Conservation (phyloP, 1,140 invertebrate species). For the Octopus bimaculoides region DNA sequence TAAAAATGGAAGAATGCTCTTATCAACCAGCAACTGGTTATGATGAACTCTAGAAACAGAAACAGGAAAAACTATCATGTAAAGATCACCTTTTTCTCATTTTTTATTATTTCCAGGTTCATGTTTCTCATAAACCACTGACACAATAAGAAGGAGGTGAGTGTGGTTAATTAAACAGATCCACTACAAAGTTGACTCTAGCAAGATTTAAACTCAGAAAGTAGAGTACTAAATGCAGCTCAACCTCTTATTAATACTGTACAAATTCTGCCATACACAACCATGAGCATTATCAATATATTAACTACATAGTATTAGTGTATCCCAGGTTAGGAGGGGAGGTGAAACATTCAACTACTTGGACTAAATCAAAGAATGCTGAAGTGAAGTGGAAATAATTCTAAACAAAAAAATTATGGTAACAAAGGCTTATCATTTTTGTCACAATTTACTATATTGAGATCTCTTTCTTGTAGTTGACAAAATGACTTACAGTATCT, state of each 20-base stretch:
- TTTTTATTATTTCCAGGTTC: not conserved
- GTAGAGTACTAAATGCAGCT: not conserved
- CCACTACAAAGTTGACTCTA: not conserved
- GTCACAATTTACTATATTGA: no score
- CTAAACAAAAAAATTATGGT: no score
- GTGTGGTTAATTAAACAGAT: not conserved
- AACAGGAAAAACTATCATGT: not conserved
- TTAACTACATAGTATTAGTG: no score
- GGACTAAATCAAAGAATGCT: no score
- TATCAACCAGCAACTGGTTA: conserved; percentile 73
- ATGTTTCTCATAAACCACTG: not conserved
- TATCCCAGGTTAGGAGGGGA: no score
- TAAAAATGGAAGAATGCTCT: conserved; percentile 69
- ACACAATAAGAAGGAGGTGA: not conserved
- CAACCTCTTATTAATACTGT: not conserved
- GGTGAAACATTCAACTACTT: no score
- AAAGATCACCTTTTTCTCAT: not conserved
- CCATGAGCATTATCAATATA: no score
- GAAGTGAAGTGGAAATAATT: no score
- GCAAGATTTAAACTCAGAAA: not conserved
- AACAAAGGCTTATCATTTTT: no score
- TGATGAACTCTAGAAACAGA: conserved; percentile 70
- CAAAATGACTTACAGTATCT: no score
- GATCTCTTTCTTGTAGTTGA: no score
- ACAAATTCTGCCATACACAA: not conserved